Percentiles rank a stretch among this genome's conserved stretches.
phyloP scores from a whole-genome alignment of 2,888 invertebrate genomes.

The Mylabris sibirica region DNA sequence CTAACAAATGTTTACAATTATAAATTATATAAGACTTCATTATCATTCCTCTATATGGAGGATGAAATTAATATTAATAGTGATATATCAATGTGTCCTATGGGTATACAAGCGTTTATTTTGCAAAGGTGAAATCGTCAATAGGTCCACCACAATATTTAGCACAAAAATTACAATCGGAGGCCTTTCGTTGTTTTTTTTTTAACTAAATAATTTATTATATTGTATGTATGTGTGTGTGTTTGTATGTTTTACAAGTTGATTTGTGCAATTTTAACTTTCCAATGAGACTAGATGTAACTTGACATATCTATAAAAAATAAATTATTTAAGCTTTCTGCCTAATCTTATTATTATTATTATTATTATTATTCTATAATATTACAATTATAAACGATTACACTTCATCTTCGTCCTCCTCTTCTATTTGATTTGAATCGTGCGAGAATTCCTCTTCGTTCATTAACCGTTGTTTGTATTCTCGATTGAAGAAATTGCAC shows the following conservation, averaged over 20 bases:
- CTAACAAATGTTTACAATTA: constrained; percentile 55
- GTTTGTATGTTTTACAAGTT: background rate
- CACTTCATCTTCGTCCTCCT: background rate
- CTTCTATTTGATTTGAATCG: background rate
- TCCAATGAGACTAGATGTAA: constrained; percentile 1
- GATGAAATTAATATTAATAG: constrained; percentile 53
- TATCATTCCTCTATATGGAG: constrained; percentile 64
- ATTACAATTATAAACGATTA: background rate
- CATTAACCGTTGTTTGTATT: constrained; percentile 33
- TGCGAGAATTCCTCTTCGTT: background rate
- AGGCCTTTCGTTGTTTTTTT: constrained; percentile 24
- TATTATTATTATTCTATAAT: too few relatives aligned
- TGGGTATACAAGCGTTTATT: constrained; percentile 67
- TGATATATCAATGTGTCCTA: constrained; percentile 64
- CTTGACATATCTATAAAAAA: background rate
- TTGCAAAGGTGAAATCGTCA: constrained; percentile 38
- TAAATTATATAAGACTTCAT: constrained; percentile 62
- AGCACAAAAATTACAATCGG: constrained; percentile 11
- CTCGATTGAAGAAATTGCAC: constrained; percentile 42
- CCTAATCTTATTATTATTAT: too few relatives aligned
- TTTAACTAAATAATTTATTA: background rate
- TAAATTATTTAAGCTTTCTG: background rate
- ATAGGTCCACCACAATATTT: background rate
- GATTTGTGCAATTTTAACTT: constrained; percentile 1
- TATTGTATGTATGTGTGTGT: background rate